Percentiles rank a stretch among this genome's conserved stretches.
phyloP scores from a whole-genome alignment of 1,140 invertebrate species.

The Dendrolimus punctatus region DNA sequence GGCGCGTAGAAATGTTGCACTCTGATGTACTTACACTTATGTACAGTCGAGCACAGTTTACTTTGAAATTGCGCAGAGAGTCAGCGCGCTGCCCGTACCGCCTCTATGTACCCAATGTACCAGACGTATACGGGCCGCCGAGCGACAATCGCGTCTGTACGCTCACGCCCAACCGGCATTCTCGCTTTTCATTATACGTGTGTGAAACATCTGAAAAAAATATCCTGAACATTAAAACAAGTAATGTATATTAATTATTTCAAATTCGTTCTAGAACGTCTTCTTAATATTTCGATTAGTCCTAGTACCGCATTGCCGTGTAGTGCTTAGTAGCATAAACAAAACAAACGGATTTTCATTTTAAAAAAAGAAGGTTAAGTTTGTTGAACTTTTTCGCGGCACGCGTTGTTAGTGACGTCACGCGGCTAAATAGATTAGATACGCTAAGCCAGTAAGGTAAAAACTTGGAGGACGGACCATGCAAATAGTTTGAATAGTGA shows the following conservation, averaged over 20 bases:
- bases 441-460: slow-evolving; percentile 39
- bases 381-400: slow-evolving; percentile 61
- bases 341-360: background rate
- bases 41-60: slow-evolving; percentile 4
- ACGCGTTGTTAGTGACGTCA: slow-evolving; percentile 43
- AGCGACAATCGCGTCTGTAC: slow-evolving; percentile 24
- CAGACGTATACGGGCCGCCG: slow-evolving; percentile 43
- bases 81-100: slow-evolving; percentile 24
- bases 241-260: slow-evolving; percentile 17
- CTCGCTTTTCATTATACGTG: slow-evolving; percentile 3
- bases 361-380: slow-evolving; percentile 34
- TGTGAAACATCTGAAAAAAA: slow-evolving; percentile 3
- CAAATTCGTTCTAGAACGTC: slow-evolving; percentile 5
- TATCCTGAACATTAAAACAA: background rate
- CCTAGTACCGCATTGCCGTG: slow-evolving; percentile 18
- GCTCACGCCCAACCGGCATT: slow-evolving; percentile 13
- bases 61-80: slow-evolving; percentile 48
- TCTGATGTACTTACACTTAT: slow-evolving; percentile 7
- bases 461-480: slow-evolving; percentile 29
- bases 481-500: slow-evolving; percentile 27
- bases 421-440: slow-evolving; percentile 57
- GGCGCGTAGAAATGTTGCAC: background rate
- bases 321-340: slow-evolving; percentile 19
- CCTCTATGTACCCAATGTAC: slow-evolving; percentile 1
- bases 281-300: background rate